Base-by-base conservation (phyloP, 2,113 vertebrate genomes). In the Excalfactoria chinensis region DNA sequence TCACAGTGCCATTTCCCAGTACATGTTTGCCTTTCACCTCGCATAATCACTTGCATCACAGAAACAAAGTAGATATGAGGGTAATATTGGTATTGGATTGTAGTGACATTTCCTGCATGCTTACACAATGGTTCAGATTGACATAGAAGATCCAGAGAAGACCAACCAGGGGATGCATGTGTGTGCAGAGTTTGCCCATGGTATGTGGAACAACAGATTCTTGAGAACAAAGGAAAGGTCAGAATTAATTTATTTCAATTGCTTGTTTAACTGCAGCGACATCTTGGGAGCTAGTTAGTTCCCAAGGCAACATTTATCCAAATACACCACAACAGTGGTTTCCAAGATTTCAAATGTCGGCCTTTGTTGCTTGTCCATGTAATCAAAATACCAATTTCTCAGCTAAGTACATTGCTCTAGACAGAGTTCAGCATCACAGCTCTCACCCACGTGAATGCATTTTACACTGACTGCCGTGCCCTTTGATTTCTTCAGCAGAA, bases 201-300 rank as follows among this genome's bases (percentile, higher is more conserved):
- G 28, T 25, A 82, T 67, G 43, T 23, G 37, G 51, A 30, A 74
- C 6, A 23, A 49, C 23, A 78, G 32, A 81, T 81, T 80, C 66
- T 80, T 53, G 69, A 66, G 83, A 93, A 86, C 58, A 92, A 93
- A 92, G 76, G 35, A 92, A 96, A 94, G 86, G 90, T 84, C 77
- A 88, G 70, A 94, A 93, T 84, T 75, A 71, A 90, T 96, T 90
- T 94, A 15, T 86, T 88, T 75, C 21, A 72, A 75, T 67, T 86
- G 30, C 58, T 58, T 73, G 64, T 84, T 89, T 95, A 92, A 92
- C 9, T 86, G 88, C 58, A 84, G 3, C 4, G 26, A 53, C 58
- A 81, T 69, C 53, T 77, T 53, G 58, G 86, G 73, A 92, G 6
- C 49, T 81, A 70, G 30, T 58, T 83, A 80, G 51, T 74, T 96